Conservation (phyloP, 2,888 invertebrate genomes). For the Phaedon cochleariae region DNA sequence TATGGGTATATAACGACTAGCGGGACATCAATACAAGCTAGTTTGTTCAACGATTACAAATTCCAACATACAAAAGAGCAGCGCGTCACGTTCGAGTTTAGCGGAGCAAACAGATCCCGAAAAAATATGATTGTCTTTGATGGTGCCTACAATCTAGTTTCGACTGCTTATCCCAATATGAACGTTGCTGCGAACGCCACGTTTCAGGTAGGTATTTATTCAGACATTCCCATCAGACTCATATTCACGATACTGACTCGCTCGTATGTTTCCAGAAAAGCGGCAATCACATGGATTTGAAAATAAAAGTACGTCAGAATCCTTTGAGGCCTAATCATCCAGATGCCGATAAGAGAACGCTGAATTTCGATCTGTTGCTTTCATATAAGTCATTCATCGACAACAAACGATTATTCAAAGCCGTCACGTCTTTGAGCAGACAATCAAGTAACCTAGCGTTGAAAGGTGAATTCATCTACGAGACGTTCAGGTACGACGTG, state of each 20-base stretch:
- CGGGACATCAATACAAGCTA: constrained; percentile 63
- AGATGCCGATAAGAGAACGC: constrained; percentile 65
- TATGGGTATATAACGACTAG: constrained; percentile 71
- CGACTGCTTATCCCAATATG: constrained; percentile 79
- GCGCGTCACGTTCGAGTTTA: constrained; percentile 64
- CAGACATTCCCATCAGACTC: no score
- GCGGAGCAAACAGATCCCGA: constrained; percentile 66
- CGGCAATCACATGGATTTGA: constrained; percentile 75
- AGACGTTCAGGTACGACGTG: constrained; percentile 66
- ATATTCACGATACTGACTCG: background rate
- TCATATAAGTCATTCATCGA: constrained; percentile 60
- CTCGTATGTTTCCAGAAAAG: constrained; percentile 66
- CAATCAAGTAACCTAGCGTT: constrained; percentile 75
- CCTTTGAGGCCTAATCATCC: constrained; percentile 66
- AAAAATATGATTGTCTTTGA: constrained; percentile 69
- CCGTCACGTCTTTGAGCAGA: constrained; percentile 70
- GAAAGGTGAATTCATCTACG: constrained; percentile 66
- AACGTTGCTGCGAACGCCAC: constrained; percentile 73
- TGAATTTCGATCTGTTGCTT: constrained; percentile 69
- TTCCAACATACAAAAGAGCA: constrained; percentile 69
- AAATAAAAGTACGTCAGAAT: constrained; percentile 75
- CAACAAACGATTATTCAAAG: constrained; percentile 68
- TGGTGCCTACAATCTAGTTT: constrained; percentile 74
- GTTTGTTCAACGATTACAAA: constrained; percentile 73
- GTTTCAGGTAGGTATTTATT: constrained; percentile 68